A percentile compares a stretch with the other conserved stretches of the same genome.
These are phyloP conservation scores for Cyphomyrmex costatus DNA, from an alignment of 1,140 invertebrate genomes.

Conservation along the genomic window DNA sequence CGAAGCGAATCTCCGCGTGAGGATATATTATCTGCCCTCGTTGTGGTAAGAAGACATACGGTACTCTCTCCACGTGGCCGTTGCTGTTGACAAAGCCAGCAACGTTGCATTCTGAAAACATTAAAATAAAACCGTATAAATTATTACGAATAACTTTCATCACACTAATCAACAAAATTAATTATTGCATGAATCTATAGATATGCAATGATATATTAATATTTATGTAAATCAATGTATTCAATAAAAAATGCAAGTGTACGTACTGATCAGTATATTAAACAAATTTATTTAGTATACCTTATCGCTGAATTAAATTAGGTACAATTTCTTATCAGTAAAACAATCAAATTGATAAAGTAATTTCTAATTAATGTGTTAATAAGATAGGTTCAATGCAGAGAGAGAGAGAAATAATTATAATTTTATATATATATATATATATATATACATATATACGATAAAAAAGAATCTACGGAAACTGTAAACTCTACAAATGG, in stretches of 20 bases:
- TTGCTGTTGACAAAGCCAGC: slow-evolving; percentile 92
- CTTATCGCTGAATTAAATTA: background rate
- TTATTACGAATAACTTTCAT: background rate
- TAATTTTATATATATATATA: background rate
- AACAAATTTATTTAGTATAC: slow-evolving; percentile 18
- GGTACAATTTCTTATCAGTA: background rate
- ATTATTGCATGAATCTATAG: background rate
- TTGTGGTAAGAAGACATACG: slow-evolving; percentile 94
- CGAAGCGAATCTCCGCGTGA: slow-evolving; percentile 93
- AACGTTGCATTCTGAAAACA: slow-evolving; percentile 92
- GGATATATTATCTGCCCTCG: slow-evolving; percentile 95
- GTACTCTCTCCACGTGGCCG: slow-evolving; percentile 92
- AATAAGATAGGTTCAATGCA: background rate
- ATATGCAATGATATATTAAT: background rate
- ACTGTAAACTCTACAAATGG: background rate
- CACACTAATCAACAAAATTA: background rate
- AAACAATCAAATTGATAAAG: background rate
- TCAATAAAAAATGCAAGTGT: background rate
- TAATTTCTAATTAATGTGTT: background rate
- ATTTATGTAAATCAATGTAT: background rate
- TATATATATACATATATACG: no score
- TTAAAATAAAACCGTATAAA: background rate
- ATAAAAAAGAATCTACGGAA: background rate
- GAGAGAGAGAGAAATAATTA: background rate
- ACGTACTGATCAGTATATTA: background rate